Conservation (phyloP, 1,140 invertebrate genomes). For the Drosophila virilis region DNA sequence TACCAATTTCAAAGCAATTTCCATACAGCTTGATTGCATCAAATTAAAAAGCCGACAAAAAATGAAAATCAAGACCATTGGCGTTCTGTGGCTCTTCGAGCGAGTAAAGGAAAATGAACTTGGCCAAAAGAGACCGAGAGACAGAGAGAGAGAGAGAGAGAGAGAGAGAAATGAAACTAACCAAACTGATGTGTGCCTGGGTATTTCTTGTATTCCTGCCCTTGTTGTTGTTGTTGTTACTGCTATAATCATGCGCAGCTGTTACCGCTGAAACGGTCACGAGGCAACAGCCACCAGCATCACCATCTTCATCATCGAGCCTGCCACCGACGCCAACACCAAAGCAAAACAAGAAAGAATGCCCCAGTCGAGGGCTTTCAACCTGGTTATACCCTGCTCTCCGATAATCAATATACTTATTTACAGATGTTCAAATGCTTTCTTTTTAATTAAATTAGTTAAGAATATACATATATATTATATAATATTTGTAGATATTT, state of each 20-base stretch:
- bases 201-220: slow-evolving; percentile 7
- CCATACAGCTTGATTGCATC: slow-evolving; percentile 65
- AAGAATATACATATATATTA: too few species aligned
- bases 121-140: slow-evolving; percentile 5
- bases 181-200: slow-evolving; percentile 23
- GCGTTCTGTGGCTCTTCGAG: neutral
- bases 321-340: slow-evolving; percentile 4
- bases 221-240: slow-evolving; percentile 19
- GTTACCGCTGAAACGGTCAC: slow-evolving; percentile 31
- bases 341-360: slow-evolving; percentile 4
- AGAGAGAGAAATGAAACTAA: slow-evolving; percentile 14
- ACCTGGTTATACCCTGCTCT: neutral
- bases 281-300: neutral
- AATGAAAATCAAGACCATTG: slow-evolving; percentile 50
- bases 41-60: slow-evolving; percentile 60
- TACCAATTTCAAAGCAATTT: slow-evolving; percentile 67
- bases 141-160: neutral
- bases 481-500: too few species aligned
- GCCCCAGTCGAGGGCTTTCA: neutral
- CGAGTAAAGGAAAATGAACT: slow-evolving; percentile 23
- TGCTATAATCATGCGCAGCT: slow-evolving; percentile 60
- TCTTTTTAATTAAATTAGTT: too few species aligned
- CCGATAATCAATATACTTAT: too few species aligned
- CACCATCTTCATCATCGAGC: slow-evolving; percentile 9
- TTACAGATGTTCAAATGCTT: too few species aligned